A percentile compares a stretch with the other conserved stretches of the same genome.
Evolutionary conservation across 2,113 vertebrate species (phyloP).

Genomic region (Rhineura floridana): DNA sequence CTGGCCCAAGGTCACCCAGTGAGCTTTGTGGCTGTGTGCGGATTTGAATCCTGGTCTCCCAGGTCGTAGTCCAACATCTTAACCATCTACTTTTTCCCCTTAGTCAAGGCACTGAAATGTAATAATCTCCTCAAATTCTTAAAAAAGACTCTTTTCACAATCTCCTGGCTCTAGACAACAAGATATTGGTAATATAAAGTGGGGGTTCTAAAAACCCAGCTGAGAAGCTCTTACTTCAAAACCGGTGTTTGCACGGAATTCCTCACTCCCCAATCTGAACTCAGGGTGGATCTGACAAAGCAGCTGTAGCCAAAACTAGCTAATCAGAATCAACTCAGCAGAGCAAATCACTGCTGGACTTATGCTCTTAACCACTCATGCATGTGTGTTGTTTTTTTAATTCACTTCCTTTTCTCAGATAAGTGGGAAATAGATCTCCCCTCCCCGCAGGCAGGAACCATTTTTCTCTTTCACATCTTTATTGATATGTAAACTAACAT

Average conservation of each 20-base stretch:
- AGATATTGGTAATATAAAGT: constrained; percentile 32
- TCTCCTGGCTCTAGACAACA: constrained; percentile 45
- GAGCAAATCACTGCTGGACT: constrained; percentile 55
- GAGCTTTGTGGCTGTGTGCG: too few species aligned
- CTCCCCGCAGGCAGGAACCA: constrained; percentile 39
- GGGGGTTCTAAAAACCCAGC: constrained; percentile 47
- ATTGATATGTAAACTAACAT: constrained; percentile 33
- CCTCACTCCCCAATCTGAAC: constrained; percentile 33
- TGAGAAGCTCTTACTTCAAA: constrained; percentile 26
- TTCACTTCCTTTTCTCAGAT: constrained; percentile 47
- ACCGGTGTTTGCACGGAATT: constrained; percentile 51
- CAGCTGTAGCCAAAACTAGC: constrained; percentile 57
- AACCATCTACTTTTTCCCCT: too few species aligned
- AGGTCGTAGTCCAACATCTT: too few species aligned
- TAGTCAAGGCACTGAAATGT: constrained; percentile 14
- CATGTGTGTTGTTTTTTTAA: constrained; percentile 43
- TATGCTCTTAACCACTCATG: constrained; percentile 40
- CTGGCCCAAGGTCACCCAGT: too few species aligned
- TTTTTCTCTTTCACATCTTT: constrained; percentile 38
- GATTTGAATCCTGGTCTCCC: too few species aligned
- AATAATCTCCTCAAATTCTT: background rate
- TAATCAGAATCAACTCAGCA: constrained; percentile 55
- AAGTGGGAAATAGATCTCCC: constrained; percentile 20
- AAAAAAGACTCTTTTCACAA: constrained; percentile 7
- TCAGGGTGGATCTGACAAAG: constrained; percentile 40